phyloP scores from a whole-genome alignment of 2,888 invertebrate species.

The Agonopterix arenella region DNA sequence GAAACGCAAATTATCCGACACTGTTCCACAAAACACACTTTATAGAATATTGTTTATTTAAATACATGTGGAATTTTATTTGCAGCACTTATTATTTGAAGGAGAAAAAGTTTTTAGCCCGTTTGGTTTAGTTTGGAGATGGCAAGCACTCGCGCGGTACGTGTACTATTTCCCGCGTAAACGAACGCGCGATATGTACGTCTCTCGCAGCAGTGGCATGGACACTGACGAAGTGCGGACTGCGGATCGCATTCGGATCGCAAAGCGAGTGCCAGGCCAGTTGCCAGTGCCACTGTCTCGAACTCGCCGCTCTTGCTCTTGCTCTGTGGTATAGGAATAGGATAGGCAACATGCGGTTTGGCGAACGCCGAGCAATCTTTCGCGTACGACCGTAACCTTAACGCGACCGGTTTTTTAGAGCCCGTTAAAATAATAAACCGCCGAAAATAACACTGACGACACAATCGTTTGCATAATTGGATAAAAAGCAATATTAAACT shows the following conservation, averaged over 20 bases:
- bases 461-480: conserved; percentile 18
- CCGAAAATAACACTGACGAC: conserved; percentile 37
- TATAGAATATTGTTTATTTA: not conserved
- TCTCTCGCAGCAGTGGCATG: conserved; percentile 23
- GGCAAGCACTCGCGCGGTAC: too few relatives aligned
- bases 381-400: conserved; percentile 39
- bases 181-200: conserved; percentile 32
- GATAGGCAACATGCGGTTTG: conserved; percentile 11
- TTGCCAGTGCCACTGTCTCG: not conserved
- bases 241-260: not conserved
- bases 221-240: conserved; percentile 30
- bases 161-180: conserved; percentile 45
- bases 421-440: conserved; percentile 34
- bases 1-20: conserved; percentile 2
- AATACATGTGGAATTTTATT: not conserved
- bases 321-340: not conserved
- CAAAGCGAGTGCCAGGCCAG: not conserved
- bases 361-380: conserved; percentile 18
- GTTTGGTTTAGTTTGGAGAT: not conserved
- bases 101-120: not conserved
- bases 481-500: conserved; percentile 6
- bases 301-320: not conserved
- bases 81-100: not conserved
- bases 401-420: conserved; percentile 37
- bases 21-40: conserved; percentile 2